Evolutionary conservation across 2,888 invertebrate genomes (phyloP).

Genomic region (Fissipunctia ypsillon): DNA sequence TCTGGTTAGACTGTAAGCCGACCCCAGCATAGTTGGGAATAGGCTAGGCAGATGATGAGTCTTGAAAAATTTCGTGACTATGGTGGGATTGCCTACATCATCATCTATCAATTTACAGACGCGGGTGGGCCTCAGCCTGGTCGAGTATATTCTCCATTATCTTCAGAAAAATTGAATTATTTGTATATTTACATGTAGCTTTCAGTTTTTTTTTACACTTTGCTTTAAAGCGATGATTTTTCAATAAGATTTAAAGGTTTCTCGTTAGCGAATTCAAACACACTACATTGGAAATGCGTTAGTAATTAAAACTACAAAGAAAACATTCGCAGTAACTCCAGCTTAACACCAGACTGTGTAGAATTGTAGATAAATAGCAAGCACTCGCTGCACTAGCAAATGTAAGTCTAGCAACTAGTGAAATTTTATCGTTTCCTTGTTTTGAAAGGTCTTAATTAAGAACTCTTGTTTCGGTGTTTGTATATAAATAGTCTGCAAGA

Average conservation of each 20-base stretch:
- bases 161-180: not conserved
- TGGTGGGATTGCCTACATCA: not conserved
- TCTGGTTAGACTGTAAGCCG: too few species aligned
- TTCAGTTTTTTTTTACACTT: not conserved
- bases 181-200: not conserved
- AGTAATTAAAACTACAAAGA: conserved; percentile 52
- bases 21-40: too few species aligned
- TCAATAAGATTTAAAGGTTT: conserved; percentile 22
- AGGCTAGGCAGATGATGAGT: too few species aligned
- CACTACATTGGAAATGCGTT: conserved; percentile 22
- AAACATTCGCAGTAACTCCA: conserved; percentile 43
- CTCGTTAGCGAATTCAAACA: conserved; percentile 16
- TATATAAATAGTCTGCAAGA: conserved; percentile 44
- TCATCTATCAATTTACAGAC: not conserved
- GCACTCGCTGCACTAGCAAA: conserved; percentile 13
- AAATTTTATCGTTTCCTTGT: conserved; percentile 64
- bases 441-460: conserved; percentile 65
- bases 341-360: conserved; percentile 21
- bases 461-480: conserved; percentile 49
- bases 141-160: too few species aligned
- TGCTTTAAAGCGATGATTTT: not conserved
- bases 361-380: conserved; percentile 35
- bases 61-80: not conserved
- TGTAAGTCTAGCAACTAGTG: conserved; percentile 35
- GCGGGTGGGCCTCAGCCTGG: not conserved